Conservation (phyloP, 1,140 invertebrate species). For the Pemphigus obesinymphae region DNA sequence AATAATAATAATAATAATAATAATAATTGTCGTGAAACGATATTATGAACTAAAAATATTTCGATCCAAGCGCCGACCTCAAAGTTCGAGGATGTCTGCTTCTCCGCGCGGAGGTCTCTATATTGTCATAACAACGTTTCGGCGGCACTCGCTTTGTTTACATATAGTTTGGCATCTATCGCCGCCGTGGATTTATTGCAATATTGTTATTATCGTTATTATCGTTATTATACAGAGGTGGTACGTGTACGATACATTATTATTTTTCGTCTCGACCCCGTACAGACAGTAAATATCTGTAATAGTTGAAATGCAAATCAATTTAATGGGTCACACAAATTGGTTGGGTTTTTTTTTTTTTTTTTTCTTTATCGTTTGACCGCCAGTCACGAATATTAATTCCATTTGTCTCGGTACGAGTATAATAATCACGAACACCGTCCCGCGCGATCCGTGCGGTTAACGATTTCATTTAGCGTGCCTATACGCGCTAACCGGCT, state of each 20-base stretch:
- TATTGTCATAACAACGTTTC: slow-evolving; percentile 22
- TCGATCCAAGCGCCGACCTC: slow-evolving; percentile 10
- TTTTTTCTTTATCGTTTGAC: not conserved
- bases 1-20: too few species aligned
- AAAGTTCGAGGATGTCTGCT: slow-evolving; percentile 36
- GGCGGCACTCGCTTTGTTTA: not conserved
- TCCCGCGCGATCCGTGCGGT: not conserved
- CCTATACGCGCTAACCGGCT: not conserved
- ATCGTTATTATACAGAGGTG: not conserved
- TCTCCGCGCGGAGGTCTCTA: slow-evolving; percentile 28
- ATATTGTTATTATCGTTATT: too few species aligned
- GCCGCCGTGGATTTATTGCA: slow-evolving; percentile 13
- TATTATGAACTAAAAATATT: slow-evolving; percentile 24
- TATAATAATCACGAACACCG: not conserved
- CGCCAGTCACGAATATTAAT: slow-evolving; percentile 4
- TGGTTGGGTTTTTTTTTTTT: too few species aligned
- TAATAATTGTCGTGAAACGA: slow-evolving; percentile 26
- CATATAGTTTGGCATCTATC: slow-evolving; percentile 5
- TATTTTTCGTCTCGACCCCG: not conserved
- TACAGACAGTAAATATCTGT: not conserved
- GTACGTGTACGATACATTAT: not conserved
- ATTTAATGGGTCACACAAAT: slow-evolving; percentile 31
- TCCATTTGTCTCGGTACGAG: not conserved
- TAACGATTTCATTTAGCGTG: not conserved
- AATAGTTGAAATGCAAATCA: slow-evolving; percentile 23